A percentile compares a stretch with the other conserved stretches of the same genome.
Evolutionary conservation across 2,888 invertebrate species (phyloP).

Genomic region (Hyppa rectilinea): DNA sequence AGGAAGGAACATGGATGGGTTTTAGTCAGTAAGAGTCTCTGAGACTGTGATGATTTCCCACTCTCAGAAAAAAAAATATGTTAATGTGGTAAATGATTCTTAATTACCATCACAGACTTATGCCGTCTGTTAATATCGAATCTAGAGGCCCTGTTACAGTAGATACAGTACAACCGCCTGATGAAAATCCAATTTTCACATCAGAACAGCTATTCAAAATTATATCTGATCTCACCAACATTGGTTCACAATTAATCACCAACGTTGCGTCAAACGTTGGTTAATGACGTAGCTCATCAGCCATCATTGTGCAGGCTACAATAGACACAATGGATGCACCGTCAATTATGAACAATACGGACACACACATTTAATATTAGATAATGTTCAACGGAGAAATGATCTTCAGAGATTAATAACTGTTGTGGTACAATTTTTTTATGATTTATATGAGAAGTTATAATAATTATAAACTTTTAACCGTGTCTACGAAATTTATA

Average conservation of each 20-base stretch:
- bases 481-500: too few species aligned
- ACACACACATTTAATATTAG: slow-evolving; percentile 55
- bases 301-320: slow-evolving; percentile 57
- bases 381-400: slow-evolving; percentile 49
- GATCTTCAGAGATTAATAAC: slow-evolving; percentile 53
- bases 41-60: too few species aligned
- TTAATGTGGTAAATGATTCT: slow-evolving; percentile 21
- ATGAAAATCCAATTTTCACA: slow-evolving; percentile 7
- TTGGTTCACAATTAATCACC: slow-evolving; percentile 51
- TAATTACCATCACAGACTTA: slow-evolving; percentile 10
- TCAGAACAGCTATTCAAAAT: slow-evolving; percentile 12
- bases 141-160: too few species aligned
- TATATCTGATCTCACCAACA: slow-evolving; percentile 36
- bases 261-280: slow-evolving; percentile 40
- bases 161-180: not conserved
- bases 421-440: not conserved
- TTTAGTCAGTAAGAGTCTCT: too few species aligned
- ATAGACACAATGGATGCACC: slow-evolving; percentile 55
- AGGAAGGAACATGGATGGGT: too few species aligned
- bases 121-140: not conserved
- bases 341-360: slow-evolving; percentile 59
- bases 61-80: too few species aligned
- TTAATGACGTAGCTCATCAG: slow-evolving; percentile 56
- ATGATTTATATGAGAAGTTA: not conserved
- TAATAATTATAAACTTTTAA: not conserved